Evolutionary conservation across 2,797 vertebrate species (phyloP).

Genomic region (Chaetophractus vellerosus): DNA sequence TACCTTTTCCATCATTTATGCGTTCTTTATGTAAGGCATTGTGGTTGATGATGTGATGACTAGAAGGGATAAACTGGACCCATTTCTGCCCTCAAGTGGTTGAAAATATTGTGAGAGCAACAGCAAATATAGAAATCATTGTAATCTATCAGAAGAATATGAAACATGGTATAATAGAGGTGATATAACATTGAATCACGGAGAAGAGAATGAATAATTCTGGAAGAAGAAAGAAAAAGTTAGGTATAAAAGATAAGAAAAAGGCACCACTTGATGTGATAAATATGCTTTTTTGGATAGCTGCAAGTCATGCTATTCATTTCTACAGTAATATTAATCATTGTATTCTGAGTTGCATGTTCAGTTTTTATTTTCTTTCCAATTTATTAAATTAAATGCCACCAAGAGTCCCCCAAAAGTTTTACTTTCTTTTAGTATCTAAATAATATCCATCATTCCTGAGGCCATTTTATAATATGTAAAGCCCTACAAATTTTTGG

Average conservation of each 20-base stretch:
- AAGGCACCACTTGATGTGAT: not conserved
- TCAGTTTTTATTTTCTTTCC: not conserved
- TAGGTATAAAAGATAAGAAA: not conserved
- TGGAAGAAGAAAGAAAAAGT: not conserved
- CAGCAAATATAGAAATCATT: not conserved
- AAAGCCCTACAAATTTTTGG: not conserved
- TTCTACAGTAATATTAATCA: conserved; percentile 29
- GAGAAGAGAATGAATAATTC: not conserved
- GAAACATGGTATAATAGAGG: not conserved
- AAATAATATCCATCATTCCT: not conserved
- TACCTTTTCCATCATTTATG: not conserved
- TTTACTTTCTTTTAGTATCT: conserved; percentile 36
- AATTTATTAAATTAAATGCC: conserved; percentile 52
- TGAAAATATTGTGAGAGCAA: not conserved
- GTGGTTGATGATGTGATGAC: not conserved
- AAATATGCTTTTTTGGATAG: not conserved
- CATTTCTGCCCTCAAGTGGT: not conserved
- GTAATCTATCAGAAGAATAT: not conserved
- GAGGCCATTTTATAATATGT: not conserved
- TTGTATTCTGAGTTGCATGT: not conserved
- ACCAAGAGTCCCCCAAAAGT: not conserved
- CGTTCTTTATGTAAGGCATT: not conserved
- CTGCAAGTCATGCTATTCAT: not conserved
- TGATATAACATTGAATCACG: not conserved
- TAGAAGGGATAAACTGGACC: not conserved